phyloP scores from a whole-genome alignment of 2,797 vertebrate species.

The Urosaurus nigricauda region DNA sequence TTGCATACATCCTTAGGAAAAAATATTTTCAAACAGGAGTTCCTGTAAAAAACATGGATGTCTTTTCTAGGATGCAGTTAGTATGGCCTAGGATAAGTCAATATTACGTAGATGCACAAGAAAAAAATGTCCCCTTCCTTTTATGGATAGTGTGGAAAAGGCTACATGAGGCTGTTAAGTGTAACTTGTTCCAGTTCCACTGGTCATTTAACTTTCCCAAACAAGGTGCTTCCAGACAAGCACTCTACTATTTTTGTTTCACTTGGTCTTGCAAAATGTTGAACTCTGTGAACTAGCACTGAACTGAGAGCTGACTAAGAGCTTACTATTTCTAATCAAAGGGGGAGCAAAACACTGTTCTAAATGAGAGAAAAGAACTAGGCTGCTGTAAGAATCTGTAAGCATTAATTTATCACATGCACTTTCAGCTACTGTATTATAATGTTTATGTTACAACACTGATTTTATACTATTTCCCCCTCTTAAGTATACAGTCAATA shows the following conservation, averaged over 20 bases:
- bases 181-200: slow-evolving; percentile 3
- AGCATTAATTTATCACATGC: not conserved
- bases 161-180: not conserved
- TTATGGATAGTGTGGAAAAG: slow-evolving; percentile 26
- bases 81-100: slow-evolving; percentile 4
- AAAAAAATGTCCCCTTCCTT: slow-evolving; percentile 6
- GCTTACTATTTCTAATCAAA: slow-evolving; percentile 27
- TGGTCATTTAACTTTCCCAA: slow-evolving; percentile 24
- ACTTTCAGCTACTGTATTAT: not conserved
- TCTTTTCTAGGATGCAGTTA: not conserved
- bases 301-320: slow-evolving; percentile 13
- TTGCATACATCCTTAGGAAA: not conserved
- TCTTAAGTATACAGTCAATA: not conserved
- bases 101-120: not conserved
- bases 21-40: not conserved
- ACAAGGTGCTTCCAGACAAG: slow-evolving; percentile 5
- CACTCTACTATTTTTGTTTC: slow-evolving; percentile 33
- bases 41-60: not conserved
- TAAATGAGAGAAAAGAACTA: slow-evolving; percentile 25
- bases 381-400: not conserved
- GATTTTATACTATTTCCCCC: not conserved
- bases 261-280: slow-evolving; percentile 11
- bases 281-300: slow-evolving; percentile 28
- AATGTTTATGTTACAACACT: not conserved
- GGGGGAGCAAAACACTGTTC: slow-evolving; percentile 19